Percentiles rank a stretch among this genome's conserved stretches.
Evolutionary conservation across 2,888 invertebrate genomes (phyloP).

Genomic region (Hyles lineata): DNA sequence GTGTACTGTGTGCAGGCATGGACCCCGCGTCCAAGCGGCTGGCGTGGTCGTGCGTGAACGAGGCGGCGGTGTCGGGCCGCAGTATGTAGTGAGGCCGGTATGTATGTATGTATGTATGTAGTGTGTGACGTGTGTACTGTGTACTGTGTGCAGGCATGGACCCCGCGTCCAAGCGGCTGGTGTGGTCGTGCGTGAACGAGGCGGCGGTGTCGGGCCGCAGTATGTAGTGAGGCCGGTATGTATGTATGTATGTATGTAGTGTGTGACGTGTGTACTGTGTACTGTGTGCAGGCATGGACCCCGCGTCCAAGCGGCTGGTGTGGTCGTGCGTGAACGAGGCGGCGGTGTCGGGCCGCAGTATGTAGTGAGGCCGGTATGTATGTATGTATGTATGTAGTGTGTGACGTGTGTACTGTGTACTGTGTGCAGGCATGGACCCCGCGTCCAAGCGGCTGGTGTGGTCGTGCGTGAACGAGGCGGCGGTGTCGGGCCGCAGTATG

Average conservation of each 20-base stretch:
- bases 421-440: slow-evolving; percentile 50
- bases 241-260: no score
- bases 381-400: slow-evolving; percentile 64
- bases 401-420: neutral
- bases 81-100: no score
- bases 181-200: slow-evolving; percentile 1
- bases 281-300: slow-evolving; percentile 11
- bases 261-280: neutral
- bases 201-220: no score
- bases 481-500: no score
- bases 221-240: no score
- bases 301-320: slow-evolving; percentile 79
- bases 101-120: no score
- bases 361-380: no score
- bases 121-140: neutral
- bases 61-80: neutral
- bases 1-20: neutral
- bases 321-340: slow-evolving; percentile 1
- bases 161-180: slow-evolving; percentile 79
- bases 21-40: slow-evolving; percentile 79
- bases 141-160: slow-evolving; percentile 7
- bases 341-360: no score
- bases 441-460: slow-evolving; percentile 73
- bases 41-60: neutral
- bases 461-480: neutral